Evolutionary conservation across 2,797 vertebrate genomes (phyloP).

Genomic region (Microctenopoma steveboyesi): DNA sequence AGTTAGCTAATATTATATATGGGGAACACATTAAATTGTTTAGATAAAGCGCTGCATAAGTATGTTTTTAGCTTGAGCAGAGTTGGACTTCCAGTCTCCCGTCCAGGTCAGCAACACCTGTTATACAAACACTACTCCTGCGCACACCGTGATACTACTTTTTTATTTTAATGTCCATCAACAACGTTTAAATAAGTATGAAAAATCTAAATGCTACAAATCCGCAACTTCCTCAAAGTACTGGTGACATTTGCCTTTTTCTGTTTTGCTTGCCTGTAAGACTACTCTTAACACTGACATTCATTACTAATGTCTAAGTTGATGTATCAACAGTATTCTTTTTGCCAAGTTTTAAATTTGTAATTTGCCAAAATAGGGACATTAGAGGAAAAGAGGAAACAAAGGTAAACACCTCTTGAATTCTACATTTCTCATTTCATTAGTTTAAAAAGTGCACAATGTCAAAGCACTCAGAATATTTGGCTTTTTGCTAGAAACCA

Average conservation of each 20-base stretch:
- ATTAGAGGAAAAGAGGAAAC: constrained; percentile 96
- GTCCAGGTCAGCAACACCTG: neutral
- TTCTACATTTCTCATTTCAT: constrained; percentile 78
- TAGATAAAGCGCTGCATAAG: neutral
- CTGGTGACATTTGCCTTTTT: constrained; percentile 89
- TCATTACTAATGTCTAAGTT: constrained; percentile 98
- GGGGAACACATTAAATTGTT: neutral
- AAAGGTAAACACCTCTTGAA: constrained; percentile 94
- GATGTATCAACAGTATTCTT: constrained; percentile 90
- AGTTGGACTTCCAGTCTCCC: neutral
- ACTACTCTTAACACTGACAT: constrained; percentile 95
- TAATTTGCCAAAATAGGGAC: constrained; percentile 92
- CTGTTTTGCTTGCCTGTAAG: constrained; percentile 90
- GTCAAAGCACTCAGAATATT: constrained; percentile 91
- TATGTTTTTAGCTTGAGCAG: neutral
- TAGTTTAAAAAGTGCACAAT: constrained; percentile 82
- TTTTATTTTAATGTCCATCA: neutral
- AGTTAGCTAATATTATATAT: neutral
- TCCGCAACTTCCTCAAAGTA: constrained; percentile 93
- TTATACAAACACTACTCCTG: neutral
- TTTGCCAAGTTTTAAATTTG: constrained; percentile 85
- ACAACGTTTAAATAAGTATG: too few relatives aligned
- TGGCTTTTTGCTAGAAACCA: constrained; percentile 81
- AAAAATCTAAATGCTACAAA: too few relatives aligned
- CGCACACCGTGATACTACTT: too few relatives aligned